A percentile compares a stretch with the other conserved stretches of the same genome.
Conservation (phyloP, 1,140 invertebrate species). For the Phenacoccus solenopsis region DNA sequence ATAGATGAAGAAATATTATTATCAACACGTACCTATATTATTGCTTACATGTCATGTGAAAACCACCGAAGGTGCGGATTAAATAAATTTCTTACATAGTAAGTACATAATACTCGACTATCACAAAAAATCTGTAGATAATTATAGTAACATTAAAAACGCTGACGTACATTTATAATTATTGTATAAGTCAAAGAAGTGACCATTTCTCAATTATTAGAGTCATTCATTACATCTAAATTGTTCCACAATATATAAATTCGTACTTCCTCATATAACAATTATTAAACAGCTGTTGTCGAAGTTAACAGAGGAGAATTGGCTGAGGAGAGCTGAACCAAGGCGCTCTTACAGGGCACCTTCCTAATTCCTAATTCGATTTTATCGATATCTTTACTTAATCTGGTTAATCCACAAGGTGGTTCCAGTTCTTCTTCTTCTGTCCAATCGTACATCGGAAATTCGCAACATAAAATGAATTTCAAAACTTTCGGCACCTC, state of each 20-base stretch:
- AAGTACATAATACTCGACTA: neutral
- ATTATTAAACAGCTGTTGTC: neutral
- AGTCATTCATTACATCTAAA: no score
- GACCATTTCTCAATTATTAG: no score
- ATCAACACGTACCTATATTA: neutral
- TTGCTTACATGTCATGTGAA: neutral
- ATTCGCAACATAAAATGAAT: slow-evolving; percentile 72
- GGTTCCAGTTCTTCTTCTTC: slow-evolving; percentile 34
- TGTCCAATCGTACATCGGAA: slow-evolving; percentile 67
- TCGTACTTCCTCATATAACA: no score
- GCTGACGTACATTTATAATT: no score
- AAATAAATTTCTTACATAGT: neutral
- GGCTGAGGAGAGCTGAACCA: neutral
- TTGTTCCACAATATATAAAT: no score
- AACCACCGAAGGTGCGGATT: neutral
- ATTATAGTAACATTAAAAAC: no score
- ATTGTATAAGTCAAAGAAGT: no score
- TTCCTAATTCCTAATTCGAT: neutral
- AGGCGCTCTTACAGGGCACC: neutral
- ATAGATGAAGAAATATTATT: neutral
- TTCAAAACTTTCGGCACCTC: slow-evolving; percentile 70
- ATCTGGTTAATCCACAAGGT: slow-evolving; percentile 8
- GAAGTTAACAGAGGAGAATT: neutral
- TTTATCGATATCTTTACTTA: neutral
- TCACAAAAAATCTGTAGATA: neutral